These are phyloP conservation scores for Lasiommata megera DNA, from an alignment of 2,888 invertebrate species.

Conservation along the genomic window DNA sequence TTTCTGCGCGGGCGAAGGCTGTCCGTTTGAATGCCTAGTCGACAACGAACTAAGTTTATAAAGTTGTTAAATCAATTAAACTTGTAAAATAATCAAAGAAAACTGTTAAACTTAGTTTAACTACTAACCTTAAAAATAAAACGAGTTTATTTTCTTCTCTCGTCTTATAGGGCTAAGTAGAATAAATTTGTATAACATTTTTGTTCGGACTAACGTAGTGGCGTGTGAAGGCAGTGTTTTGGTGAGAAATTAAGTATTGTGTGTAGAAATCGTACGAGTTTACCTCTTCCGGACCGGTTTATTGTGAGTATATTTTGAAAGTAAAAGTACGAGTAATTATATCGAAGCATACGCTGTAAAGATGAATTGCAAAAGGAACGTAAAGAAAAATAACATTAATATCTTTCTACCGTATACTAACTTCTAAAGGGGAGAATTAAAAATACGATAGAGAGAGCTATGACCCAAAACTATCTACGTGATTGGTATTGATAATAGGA, in stretches of 20 bases:
- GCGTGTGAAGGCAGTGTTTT: constrained; percentile 14
- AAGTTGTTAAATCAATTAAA: not conserved
- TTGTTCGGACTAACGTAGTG: not conserved
- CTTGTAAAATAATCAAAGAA: not conserved
- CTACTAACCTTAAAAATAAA: not conserved
- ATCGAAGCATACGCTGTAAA: not conserved
- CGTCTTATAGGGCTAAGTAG: not conserved
- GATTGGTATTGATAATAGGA: too few species aligned
- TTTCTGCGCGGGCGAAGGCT: constrained; percentile 1
- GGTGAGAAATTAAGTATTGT: constrained; percentile 20
- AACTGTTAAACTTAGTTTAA: not conserved
- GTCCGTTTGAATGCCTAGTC: not conserved
- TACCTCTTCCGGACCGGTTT: constrained; percentile 21
- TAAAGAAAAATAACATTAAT: not conserved
- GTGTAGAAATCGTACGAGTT: constrained; percentile 27
- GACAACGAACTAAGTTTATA: constrained; percentile 11
- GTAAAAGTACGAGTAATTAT: constrained; percentile 14
- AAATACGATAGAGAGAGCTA: too few species aligned
- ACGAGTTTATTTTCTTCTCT: not conserved
- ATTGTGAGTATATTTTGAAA: constrained; percentile 22
- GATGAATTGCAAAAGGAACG: too few species aligned
- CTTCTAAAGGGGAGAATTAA: too few species aligned
- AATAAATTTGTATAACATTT: not conserved
- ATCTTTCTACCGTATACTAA: not conserved
- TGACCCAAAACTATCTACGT: too few species aligned